Evolutionary conservation across 2,113 vertebrate genomes (phyloP).

Genomic region (Diadophis punctatus): DNA sequence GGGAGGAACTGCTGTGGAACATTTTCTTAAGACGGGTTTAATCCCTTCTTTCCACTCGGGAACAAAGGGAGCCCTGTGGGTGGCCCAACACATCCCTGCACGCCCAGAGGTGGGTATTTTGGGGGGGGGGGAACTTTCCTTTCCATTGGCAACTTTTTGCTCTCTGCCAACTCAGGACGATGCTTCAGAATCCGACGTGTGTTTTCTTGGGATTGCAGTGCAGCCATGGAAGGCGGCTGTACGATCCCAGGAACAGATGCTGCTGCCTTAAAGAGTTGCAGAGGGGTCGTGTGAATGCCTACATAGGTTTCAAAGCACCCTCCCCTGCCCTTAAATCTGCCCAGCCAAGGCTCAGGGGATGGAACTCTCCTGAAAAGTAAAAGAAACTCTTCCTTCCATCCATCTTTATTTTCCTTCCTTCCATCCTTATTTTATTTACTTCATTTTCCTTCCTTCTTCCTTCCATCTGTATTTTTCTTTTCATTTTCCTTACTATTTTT

Average conservation of each 20-base stretch:
- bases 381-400: not conserved
- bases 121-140: not conserved
- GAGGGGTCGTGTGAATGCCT: not conserved
- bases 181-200: not conserved
- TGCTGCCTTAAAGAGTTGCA: not conserved
- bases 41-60: not conserved
- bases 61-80: not conserved
- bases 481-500: not conserved
- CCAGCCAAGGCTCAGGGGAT: not conserved
- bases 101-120: not conserved
- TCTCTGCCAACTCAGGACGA: not conserved
- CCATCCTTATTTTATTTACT: too few relatives aligned
- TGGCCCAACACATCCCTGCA: not conserved
- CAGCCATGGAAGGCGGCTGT: not conserved
- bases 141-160: not conserved
- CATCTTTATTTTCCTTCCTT: not conserved
- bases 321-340: not conserved
- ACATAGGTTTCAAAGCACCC: not conserved
- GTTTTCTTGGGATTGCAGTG: not conserved
- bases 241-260: not conserved
- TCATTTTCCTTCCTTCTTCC: not conserved
- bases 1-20: not conserved
- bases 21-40: not conserved
- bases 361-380: not conserved
- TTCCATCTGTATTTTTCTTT: not conserved